These are phyloP conservation scores for Potamilus streckersoni DNA, from an alignment of 1,140 invertebrate species.

Conservation along the genomic window DNA sequence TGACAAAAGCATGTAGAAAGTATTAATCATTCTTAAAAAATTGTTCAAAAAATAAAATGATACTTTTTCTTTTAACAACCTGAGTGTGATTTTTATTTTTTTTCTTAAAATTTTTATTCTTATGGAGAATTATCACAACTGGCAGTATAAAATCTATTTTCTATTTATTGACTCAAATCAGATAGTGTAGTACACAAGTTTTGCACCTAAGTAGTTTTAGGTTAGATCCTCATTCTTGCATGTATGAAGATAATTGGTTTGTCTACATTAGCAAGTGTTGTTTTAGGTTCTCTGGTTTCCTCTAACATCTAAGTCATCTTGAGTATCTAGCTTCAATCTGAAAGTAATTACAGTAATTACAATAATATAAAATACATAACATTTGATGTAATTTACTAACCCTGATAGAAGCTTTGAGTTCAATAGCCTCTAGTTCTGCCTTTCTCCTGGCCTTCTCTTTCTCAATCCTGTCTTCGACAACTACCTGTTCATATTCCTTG, in stretches of 20 bases:
- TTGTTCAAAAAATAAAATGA: too few relatives aligned
- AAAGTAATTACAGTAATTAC: neutral
- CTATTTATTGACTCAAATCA: too few relatives aligned
- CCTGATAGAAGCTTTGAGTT: slow-evolving; percentile 60
- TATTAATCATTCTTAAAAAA: too few relatives aligned
- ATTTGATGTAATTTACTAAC: slow-evolving; percentile 36
- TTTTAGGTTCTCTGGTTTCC: neutral
- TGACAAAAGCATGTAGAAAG: too few relatives aligned
- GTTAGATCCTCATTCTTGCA: neutral
- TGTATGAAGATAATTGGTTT: neutral
- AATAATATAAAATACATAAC: neutral
- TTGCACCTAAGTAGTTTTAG: neutral
- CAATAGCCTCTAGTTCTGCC: slow-evolving; percentile 62
- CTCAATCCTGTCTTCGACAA: slow-evolving; percentile 67
- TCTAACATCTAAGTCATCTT: neutral
- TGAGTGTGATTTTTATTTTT: too few relatives aligned
- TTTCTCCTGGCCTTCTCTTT: slow-evolving; percentile 66
- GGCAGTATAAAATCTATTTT: too few relatives aligned
- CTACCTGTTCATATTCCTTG: slow-evolving; percentile 67
- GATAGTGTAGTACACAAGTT: too few relatives aligned
- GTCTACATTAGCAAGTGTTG: neutral
- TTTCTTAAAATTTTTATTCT: too few relatives aligned
- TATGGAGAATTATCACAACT: too few relatives aligned
- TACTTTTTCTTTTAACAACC: too few relatives aligned
- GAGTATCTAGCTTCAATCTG: too few relatives aligned